Conservation (phyloP, 2,888 invertebrate genomes). For the Nephrotoma guestfalica region DNA sequence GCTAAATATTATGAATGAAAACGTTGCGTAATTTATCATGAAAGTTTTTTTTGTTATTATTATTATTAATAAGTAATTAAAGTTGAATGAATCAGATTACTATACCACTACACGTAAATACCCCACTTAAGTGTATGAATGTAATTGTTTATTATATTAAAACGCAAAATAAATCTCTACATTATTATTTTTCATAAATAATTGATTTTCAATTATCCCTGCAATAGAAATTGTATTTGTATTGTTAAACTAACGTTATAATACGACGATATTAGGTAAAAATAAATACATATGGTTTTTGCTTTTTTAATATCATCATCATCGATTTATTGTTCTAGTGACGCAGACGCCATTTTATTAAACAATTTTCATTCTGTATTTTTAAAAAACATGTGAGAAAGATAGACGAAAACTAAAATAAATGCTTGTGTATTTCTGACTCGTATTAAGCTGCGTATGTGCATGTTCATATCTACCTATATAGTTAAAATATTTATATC, state of each 20-base stretch:
- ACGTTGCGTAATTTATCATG: neutral
- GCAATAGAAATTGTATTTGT: neutral
- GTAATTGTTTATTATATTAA: neutral
- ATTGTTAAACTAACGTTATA: too few species aligned
- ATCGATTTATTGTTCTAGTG: neutral
- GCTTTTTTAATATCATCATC: neutral
- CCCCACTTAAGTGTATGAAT: neutral
- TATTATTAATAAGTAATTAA: neutral
- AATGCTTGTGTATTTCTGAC: neutral
- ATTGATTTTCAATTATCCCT: neutral
- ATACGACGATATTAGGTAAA: neutral
- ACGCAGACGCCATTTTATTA: neutral
- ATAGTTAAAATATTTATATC: neutral
- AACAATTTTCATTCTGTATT: neutral
- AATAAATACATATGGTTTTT: neutral
- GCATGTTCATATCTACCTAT: neutral
- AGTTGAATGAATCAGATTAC: neutral
- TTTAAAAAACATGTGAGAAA: neutral
- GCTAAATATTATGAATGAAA: neutral
- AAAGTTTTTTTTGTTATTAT: neutral
- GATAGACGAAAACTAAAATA: neutral
- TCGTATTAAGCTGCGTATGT: neutral
- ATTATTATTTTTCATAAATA: neutral
- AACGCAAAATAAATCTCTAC: neutral
- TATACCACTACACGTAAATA: neutral